phyloP scores from a whole-genome alignment of 2,888 invertebrate species.

The Clivina fossor region DNA sequence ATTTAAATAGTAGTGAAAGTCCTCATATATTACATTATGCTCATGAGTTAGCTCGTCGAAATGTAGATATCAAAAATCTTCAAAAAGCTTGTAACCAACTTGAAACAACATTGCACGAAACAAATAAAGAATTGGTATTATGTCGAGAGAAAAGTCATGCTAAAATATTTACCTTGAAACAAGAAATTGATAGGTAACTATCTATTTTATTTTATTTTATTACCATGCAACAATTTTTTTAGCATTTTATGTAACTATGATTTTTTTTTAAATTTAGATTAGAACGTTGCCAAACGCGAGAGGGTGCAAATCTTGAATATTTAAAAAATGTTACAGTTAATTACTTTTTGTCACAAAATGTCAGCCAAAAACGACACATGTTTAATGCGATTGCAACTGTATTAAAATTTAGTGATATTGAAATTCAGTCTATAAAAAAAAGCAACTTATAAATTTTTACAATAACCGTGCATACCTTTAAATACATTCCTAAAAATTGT shows the following conservation, averaged over 20 bases:
- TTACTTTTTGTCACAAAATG: slow-evolving; percentile 71
- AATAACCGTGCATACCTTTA: no score
- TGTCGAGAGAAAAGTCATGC: slow-evolving; percentile 43
- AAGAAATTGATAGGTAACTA: slow-evolving; percentile 64
- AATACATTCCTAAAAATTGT: no score
- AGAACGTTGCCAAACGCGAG: slow-evolving; percentile 73
- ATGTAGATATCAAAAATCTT: slow-evolving; percentile 73
- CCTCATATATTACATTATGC: slow-evolving; percentile 80
- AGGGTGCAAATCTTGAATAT: slow-evolving; percentile 87
- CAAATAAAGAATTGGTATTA: slow-evolving; percentile 26
- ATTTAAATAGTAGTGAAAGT: slow-evolving; percentile 56
- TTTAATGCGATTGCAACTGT: slow-evolving; percentile 87
- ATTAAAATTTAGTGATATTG: slow-evolving; percentile 74
- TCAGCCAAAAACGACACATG: slow-evolving; percentile 75
- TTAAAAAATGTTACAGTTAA: slow-evolving; percentile 87
- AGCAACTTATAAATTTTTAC: no score
- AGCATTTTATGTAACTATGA: slow-evolving; percentile 28
- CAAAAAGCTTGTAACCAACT: slow-evolving; percentile 59
- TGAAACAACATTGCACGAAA: slow-evolving; percentile 28
- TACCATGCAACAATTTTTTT: slow-evolving; percentile 6
- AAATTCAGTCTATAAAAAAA: slow-evolving; percentile 57
- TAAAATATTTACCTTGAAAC: slow-evolving; percentile 61
- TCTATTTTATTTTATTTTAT: not conserved
- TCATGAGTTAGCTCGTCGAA: slow-evolving; percentile 78
- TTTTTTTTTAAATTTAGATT: slow-evolving; percentile 54